phyloP scores from a whole-genome alignment of 2,113 vertebrate genomes.

The Callipepla californica region DNA sequence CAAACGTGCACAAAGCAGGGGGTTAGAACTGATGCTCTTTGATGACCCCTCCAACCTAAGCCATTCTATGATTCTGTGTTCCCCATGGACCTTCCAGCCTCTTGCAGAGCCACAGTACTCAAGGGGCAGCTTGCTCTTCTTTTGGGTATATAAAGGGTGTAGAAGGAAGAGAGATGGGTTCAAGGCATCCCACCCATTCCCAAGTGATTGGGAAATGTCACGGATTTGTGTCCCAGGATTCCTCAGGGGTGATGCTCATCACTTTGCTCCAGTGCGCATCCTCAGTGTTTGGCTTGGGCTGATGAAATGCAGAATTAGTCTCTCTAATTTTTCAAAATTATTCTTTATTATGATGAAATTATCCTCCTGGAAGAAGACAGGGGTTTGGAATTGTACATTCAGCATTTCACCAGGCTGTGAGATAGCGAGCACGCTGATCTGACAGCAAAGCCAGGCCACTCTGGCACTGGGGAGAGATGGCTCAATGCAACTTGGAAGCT shows the following conservation, averaged over 20 bases:
- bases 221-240: conserved; percentile 26
- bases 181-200: background rate
- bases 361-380: conserved; percentile 18
- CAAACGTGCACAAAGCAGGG: too few relatives aligned
- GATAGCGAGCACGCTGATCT: background rate
- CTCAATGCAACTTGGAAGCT: background rate
- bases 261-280: background rate
- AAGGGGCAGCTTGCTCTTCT: background rate
- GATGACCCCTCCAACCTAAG: too few relatives aligned
- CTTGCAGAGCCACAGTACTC: background rate
- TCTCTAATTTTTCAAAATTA: conserved; percentile 15
- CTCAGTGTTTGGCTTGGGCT: background rate
- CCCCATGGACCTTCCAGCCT: background rate
- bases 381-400: background rate
- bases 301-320: conserved; percentile 16
- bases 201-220: background rate
- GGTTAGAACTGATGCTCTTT: too few relatives aligned
- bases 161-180: background rate
- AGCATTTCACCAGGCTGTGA: background rate
- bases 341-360: conserved; percentile 22
- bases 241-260: background rate
- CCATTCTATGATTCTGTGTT: too few relatives aligned
- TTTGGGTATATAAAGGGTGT: background rate
- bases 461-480: background rate
- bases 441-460: background rate